These are phyloP conservation scores for Arge pagana DNA, from an alignment of 2,888 invertebrate species.

Conservation along the genomic window DNA sequence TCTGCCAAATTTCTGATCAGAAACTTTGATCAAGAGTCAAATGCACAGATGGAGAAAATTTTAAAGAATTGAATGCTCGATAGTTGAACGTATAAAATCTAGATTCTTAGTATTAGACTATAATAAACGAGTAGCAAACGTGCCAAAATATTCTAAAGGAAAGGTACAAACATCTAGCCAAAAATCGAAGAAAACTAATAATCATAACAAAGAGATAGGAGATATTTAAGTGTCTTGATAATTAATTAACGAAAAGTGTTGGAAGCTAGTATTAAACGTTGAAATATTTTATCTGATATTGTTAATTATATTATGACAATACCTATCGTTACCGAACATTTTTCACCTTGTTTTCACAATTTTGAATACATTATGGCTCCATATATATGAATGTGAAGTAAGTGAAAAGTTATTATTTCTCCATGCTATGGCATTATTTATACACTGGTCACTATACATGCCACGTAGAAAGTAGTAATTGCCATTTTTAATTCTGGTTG, in stretches of 20 bases:
- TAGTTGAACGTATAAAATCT: neutral
- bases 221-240: too few species aligned
- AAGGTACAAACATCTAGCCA: conserved; percentile 43
- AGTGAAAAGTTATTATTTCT: conserved; percentile 5
- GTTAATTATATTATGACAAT: conserved; percentile 16
- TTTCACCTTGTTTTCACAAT: conserved; percentile 12
- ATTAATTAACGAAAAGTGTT: conserved; percentile 9
- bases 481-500: conserved; percentile 13
- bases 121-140: conserved; percentile 35
- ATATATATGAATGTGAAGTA: conserved; percentile 1
- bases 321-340: conserved; percentile 9
- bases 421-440: conserved; percentile 7
- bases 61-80: neutral
- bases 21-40: conserved; percentile 11
- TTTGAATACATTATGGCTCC: conserved; percentile 6
- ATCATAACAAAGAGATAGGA: conserved; percentile 25
- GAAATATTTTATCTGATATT: conserved; percentile 19
- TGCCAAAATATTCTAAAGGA: conserved; percentile 45
- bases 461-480: conserved; percentile 13
- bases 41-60: neutral
- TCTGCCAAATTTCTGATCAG: neutral
- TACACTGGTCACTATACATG: conserved; percentile 7
- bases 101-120: conserved; percentile 23
- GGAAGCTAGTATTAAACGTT: conserved; percentile 9
- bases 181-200: conserved; percentile 32